A percentile compares a stretch with the other conserved stretches of the same genome.
phyloP scores from a whole-genome alignment of 2,797 vertebrate species.

The Danio tinwini region DNA sequence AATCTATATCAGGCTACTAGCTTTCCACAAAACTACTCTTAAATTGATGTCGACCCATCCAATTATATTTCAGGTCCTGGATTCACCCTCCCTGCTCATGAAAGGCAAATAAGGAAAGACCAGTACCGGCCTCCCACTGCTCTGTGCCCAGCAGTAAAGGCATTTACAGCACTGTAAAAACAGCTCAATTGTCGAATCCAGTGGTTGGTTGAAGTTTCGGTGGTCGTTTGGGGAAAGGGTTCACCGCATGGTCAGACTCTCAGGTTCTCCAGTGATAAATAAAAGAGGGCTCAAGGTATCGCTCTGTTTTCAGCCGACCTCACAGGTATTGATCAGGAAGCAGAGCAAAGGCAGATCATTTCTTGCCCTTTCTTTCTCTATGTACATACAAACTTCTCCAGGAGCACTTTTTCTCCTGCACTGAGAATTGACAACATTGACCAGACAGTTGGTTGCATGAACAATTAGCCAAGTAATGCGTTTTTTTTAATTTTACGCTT shows the following conservation, averaged over 20 bases:
- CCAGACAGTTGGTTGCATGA: not conserved
- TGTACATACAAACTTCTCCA: slow-evolving; percentile 11
- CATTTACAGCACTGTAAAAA: slow-evolving; percentile 80
- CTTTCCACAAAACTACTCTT: slow-evolving; percentile 11
- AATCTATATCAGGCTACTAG: not conserved
- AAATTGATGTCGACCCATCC: slow-evolving; percentile 55
- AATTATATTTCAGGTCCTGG: slow-evolving; percentile 41
- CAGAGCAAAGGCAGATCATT: slow-evolving; percentile 16
- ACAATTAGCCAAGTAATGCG: not conserved
- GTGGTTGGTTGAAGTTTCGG: slow-evolving; percentile 66
- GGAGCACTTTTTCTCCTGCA: not conserved
- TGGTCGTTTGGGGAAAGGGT: slow-evolving; percentile 70
- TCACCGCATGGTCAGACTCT: slow-evolving; percentile 73
- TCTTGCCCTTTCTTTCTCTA: slow-evolving; percentile 59
- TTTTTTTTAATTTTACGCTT: not conserved
- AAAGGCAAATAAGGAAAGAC: slow-evolving; percentile 59
- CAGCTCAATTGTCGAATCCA: slow-evolving; percentile 74
- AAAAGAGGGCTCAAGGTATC: slow-evolving; percentile 45
- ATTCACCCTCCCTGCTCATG: slow-evolving; percentile 53
- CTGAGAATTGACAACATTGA: too few relatives aligned
- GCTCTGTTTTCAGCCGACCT: slow-evolving; percentile 46
- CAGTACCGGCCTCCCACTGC: slow-evolving; percentile 57
- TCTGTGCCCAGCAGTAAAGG: slow-evolving; percentile 72
- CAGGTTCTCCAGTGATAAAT: slow-evolving; percentile 56
- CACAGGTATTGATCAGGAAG: slow-evolving; percentile 46